Conservation (phyloP, 2,797 vertebrate genomes). For the Oryzias sinensis region DNA sequence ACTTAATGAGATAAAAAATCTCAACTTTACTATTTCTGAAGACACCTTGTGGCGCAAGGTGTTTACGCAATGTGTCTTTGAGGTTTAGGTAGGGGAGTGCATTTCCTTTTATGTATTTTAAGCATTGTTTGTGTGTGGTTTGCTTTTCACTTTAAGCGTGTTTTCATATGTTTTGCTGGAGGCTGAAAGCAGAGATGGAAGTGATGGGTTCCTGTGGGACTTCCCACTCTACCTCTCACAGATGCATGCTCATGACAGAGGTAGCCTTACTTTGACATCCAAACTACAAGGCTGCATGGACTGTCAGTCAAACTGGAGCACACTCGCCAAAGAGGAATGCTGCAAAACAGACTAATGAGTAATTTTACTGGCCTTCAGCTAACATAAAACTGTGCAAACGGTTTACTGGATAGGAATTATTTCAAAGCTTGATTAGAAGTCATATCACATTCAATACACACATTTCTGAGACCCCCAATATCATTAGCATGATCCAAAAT, state of each 20-base stretch:
- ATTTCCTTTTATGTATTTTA: not conserved
- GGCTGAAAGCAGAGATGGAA: conserved; percentile 21
- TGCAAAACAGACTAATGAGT: conserved; percentile 29
- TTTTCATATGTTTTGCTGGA: conserved; percentile 23
- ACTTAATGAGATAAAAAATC: not conserved
- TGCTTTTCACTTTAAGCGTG: not conserved
- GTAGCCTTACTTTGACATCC: conserved; percentile 43
- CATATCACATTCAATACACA: too few relatives aligned
- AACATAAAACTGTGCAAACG: conserved; percentile 13
- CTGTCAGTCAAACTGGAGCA: conserved; percentile 37
- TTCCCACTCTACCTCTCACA: conserved; percentile 19
- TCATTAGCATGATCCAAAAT: too few relatives aligned
- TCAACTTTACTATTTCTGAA: not conserved
- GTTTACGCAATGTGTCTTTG: not conserved
- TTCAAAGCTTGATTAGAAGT: not conserved
- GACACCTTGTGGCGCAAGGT: not conserved
- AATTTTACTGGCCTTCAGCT: conserved; percentile 12
- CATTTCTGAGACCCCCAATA: too few relatives aligned
- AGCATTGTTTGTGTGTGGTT: conserved; percentile 2
- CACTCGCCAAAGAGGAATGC: conserved; percentile 6
- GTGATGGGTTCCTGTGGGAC: conserved; percentile 21
- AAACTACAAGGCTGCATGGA: conserved; percentile 30
- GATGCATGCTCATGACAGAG: conserved; percentile 29
- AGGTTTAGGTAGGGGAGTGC: not conserved
- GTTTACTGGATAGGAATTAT: conserved; percentile 6